These are phyloP conservation scores for Drosophila bipectinata DNA, from an alignment of 1,140 invertebrate genomes.

Conservation along the genomic window DNA sequence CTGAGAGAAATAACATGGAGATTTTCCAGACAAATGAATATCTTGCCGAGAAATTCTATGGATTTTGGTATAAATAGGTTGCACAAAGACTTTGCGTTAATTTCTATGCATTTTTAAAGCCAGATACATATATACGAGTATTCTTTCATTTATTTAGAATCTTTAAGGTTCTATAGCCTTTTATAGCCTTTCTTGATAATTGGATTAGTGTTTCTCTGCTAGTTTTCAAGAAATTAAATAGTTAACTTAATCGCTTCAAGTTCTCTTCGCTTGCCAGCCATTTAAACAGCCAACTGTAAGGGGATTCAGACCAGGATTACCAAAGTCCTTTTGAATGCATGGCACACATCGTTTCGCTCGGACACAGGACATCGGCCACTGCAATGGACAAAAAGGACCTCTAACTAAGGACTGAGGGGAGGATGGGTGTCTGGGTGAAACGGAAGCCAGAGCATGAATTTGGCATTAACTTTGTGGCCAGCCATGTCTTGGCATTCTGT, in stretches of 20 bases:
- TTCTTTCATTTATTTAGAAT: neutral
- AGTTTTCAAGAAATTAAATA: slow-evolving; percentile 1
- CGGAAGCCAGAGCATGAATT: slow-evolving; percentile 66
- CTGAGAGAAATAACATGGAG: neutral
- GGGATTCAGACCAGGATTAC: slow-evolving; percentile 46
- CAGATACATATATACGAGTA: too few species aligned
- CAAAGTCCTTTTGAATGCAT: slow-evolving; percentile 57
- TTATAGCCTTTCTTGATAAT: neutral
- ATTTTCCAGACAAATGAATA: slow-evolving; percentile 38
- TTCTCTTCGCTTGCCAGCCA: neutral
- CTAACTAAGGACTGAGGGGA: neutral
- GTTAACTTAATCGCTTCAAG: neutral
- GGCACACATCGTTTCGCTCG: slow-evolving; percentile 45
- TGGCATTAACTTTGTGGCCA: slow-evolving; percentile 68
- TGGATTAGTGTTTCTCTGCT: neutral
- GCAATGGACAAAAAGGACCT: slow-evolving; percentile 3
- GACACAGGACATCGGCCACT: neutral
- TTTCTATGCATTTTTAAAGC: neutral
- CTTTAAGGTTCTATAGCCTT: neutral
- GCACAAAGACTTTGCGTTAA: neutral
- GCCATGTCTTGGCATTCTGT: slow-evolving; percentile 57
- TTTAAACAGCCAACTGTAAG: neutral
- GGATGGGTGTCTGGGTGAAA: neutral
- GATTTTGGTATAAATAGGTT: neutral
- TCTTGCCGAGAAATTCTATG: neutral